Base-by-base conservation (phyloP, 2,888 invertebrate species). In the Acanthoscelides obtectus region DNA sequence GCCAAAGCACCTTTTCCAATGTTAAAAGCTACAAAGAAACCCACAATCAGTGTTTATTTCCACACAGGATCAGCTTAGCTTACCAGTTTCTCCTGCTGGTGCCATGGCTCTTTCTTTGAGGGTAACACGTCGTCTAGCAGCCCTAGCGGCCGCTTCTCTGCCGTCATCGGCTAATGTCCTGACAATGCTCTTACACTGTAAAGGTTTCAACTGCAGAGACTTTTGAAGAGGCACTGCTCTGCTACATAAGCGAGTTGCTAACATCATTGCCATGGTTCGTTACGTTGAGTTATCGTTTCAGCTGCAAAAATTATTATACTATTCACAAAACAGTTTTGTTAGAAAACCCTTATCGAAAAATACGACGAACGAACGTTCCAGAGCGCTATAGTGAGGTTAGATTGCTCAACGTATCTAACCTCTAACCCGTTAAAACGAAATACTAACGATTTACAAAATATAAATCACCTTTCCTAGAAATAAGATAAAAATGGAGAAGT, bases 1-100 rank as follows among this genome's bases (percentile, higher is more conserved):
- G 96, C 96, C 22, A 95, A 86, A 20, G 94, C 93, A 73, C 96
- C 96, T 85, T 92, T 92, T 2, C 98, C 98, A 81, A 97, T 85
- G 70, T 90, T 90, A 84, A 93, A 97, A 64, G 98, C 98, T 97
- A 69, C 63, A 75, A 72, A 68, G 66, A 70, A 69, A 67, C 4
- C 65, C 71, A n/a, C n/a, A 72, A 66, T 22, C 20, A 66, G 8
- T 8, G 22, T 1, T 68, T n/a, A n/a, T n/a, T n/a, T n/a, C n/a
- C n/a, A n/a, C n/a, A n/a, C n/a, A n/a, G n/a, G n/a, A n/a, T 5
- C 8, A 66, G n/a, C 12, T 1, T 66, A 21, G n/a, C 20, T 66
- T 66, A 94, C 95, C 94, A 83, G 92, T 91, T 75, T 91, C 91
- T 72, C 92, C 90, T 70, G 94, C 92, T 65, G 95, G 94, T 72